These are phyloP conservation scores for Planiliza haematocheilus DNA, from an alignment of 2,113 vertebrate genomes.

Conservation along the genomic window DNA sequence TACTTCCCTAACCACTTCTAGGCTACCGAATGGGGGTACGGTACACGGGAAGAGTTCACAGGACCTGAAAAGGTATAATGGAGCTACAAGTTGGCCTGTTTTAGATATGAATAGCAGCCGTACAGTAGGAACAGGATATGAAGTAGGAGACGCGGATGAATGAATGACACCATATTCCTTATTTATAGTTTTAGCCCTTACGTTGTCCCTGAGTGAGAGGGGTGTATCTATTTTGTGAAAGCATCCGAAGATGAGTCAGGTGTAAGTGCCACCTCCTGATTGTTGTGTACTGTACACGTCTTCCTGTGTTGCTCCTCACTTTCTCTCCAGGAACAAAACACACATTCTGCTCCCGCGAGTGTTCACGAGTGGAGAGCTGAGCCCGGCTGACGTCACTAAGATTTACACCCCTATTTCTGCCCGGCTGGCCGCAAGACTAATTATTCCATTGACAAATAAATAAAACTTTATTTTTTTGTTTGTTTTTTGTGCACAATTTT, in stretches of 20 bases:
- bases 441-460: conserved; percentile 7
- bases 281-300: conserved; percentile 38
- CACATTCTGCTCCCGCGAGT: conserved; percentile 31
- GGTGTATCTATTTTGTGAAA: conserved; percentile 36
- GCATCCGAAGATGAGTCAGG: conserved; percentile 60
- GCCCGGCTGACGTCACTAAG: conserved; percentile 52
- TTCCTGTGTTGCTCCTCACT: conserved; percentile 21
- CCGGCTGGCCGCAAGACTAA: not conserved
- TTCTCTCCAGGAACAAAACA: conserved; percentile 52
- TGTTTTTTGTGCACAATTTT: not conserved
- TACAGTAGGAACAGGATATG: conserved; percentile 32
- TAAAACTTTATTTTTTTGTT: not conserved
- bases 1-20: conserved; percentile 21
- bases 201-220: conserved; percentile 8
- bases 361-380: conserved; percentile 19
- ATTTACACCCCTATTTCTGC: conserved; percentile 60
- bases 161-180: conserved; percentile 33
- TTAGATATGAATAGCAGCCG: conserved; percentile 25
- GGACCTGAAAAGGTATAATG: conserved; percentile 49
- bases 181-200: conserved; percentile 32
- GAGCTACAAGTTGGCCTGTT: conserved; percentile 43
- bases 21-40: conserved; percentile 17
- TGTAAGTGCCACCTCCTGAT: conserved; percentile 40
- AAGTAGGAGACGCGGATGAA: conserved; percentile 5
- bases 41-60: conserved; percentile 24